Conservation (phyloP, 2,797 vertebrate species). For the Arrhamphus sclerolepis region DNA sequence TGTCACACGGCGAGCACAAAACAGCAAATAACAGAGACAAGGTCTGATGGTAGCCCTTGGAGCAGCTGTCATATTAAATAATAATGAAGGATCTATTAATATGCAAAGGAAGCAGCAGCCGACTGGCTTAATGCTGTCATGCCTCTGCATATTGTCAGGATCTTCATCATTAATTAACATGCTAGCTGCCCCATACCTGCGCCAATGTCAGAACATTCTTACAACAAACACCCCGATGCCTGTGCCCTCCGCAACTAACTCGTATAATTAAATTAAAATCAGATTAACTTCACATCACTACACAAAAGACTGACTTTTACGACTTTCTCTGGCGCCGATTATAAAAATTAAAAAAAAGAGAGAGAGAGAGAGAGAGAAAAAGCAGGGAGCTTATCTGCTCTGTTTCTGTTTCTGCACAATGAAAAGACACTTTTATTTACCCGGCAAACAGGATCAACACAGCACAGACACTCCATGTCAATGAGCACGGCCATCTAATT, state of each 20-base stretch:
- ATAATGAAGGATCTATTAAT: constrained; percentile 92
- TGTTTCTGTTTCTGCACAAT: constrained; percentile 38
- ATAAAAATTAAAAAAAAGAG: constrained; percentile 8
- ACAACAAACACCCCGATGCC: constrained; percentile 84
- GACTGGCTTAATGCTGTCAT: constrained; percentile 90
- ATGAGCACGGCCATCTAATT: constrained; percentile 64
- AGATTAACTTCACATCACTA: constrained; percentile 84
- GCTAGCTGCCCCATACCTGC: constrained; percentile 88
- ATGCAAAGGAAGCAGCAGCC: constrained; percentile 89
- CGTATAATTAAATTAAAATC: constrained; percentile 88
- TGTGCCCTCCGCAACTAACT: constrained; percentile 82
- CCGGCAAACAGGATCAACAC: constrained; percentile 51
- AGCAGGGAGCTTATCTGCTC: constrained; percentile 72
- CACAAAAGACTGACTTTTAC: constrained; percentile 77
- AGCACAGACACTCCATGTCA: constrained; percentile 66
- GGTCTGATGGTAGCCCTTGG: constrained; percentile 88
- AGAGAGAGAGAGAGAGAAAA: too few species aligned
- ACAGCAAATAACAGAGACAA: constrained; percentile 87
- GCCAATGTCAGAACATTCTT: constrained; percentile 89
- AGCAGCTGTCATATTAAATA: constrained; percentile 93
- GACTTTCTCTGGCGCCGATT: constrained; percentile 57
- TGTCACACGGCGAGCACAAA: constrained; percentile 84
- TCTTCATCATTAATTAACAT: constrained; percentile 92
- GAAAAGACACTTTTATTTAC: constrained; percentile 75
- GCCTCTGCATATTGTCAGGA: constrained; percentile 90